Conservation (phyloP, 2,888 invertebrate genomes). For the Copidosoma aretas region DNA sequence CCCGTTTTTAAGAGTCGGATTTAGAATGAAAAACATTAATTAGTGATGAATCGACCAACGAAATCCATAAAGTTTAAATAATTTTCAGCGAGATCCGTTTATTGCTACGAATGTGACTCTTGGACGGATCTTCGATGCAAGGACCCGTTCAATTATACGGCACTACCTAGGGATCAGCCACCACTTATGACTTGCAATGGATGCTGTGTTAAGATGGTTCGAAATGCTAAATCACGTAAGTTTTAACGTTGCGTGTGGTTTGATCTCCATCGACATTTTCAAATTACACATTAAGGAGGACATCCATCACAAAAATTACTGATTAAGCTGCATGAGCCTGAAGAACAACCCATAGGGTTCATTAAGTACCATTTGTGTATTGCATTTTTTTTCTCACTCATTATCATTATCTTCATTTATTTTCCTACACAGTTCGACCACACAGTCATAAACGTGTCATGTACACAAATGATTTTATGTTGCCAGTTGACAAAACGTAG, state of each 20-base stretch:
- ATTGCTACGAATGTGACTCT: slow-evolving; percentile 94
- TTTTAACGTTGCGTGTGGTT: slow-evolving; percentile 47
- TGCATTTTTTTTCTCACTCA: too few relatives aligned
- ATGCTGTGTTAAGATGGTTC: slow-evolving; percentile 95
- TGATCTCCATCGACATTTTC: neutral
- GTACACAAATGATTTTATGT: slow-evolving; percentile 13
- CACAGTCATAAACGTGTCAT: neutral
- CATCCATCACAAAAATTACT: neutral
- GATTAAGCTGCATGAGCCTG: too few relatives aligned
- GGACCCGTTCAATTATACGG: slow-evolving; percentile 93
- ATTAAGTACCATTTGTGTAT: neutral
- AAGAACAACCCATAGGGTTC: neutral
- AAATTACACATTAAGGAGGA: neutral
- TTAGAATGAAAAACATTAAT: too few relatives aligned
- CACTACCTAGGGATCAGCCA: slow-evolving; percentile 85
- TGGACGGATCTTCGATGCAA: slow-evolving; percentile 89
- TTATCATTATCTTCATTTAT: too few relatives aligned
- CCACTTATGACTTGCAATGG: slow-evolving; percentile 89
- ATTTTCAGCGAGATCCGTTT: slow-evolving; percentile 79
- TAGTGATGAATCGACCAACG: neutral
- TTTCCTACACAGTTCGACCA: too few relatives aligned
- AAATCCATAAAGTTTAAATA: neutral
- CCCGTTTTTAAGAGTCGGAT: too few relatives aligned
- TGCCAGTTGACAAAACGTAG: neutral
- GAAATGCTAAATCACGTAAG: slow-evolving; percentile 89